Percentiles rank a stretch among this genome's conserved stretches.
Evolutionary conservation across 2,888 invertebrate genomes (phyloP).

Genomic region (Ichneumoninae sp.): DNA sequence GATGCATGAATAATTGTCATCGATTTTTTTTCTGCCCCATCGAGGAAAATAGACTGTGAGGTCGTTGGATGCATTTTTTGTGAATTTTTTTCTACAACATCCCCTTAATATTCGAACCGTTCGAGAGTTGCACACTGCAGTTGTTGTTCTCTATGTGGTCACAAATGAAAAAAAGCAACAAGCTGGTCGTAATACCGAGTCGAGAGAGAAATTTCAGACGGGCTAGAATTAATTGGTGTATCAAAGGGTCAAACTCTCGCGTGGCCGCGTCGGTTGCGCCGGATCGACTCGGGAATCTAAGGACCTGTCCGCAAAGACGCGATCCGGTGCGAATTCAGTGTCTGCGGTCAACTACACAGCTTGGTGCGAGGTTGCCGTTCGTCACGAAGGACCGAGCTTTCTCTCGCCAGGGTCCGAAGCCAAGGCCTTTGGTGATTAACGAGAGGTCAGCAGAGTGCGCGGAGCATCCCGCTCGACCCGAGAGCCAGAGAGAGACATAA

Average conservation of each 20-base stretch:
- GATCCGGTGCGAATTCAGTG: conserved; percentile 72
- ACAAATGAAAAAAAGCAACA: not conserved
- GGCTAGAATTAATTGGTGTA: conserved; percentile 30
- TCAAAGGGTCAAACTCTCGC: conserved; percentile 32
- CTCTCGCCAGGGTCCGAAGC: conserved; percentile 65
- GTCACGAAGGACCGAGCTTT: conserved; percentile 67
- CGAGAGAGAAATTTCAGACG: not conserved
- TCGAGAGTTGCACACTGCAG: not conserved
- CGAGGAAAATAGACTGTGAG: not conserved
- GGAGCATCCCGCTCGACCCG: conserved; percentile 47
- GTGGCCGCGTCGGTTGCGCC: conserved; percentile 25
- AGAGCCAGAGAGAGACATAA: conserved; percentile 17
- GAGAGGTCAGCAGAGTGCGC: conserved; percentile 78
- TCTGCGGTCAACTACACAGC: conserved; percentile 83
- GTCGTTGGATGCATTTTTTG: no score
- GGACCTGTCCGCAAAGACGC: conserved; percentile 54
- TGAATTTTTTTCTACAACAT: not conserved
- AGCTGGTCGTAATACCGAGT: not conserved
- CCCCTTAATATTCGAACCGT: not conserved
- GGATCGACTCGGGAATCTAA: conserved; percentile 57
- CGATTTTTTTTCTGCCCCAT: not conserved
- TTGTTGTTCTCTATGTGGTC: not conserved
- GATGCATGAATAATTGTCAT: not conserved
- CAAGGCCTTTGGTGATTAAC: conserved; percentile 83
- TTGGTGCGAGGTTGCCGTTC: conserved; percentile 74